Evolutionary conservation across 2,888 invertebrate species (phyloP).

Genomic region (Drosophila nigricruria): DNA sequence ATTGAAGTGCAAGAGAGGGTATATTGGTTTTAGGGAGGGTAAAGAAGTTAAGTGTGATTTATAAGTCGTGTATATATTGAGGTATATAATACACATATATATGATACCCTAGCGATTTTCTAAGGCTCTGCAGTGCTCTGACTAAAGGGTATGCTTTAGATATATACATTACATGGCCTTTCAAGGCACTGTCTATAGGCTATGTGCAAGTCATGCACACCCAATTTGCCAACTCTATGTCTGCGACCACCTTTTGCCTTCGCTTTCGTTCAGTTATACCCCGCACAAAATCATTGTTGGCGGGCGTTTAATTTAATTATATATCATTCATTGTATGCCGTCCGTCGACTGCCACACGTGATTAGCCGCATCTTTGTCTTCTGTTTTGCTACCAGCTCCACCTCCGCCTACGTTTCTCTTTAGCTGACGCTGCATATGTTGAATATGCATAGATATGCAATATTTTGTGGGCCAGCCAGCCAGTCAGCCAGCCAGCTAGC

Average conservation of each 20-base stretch:
- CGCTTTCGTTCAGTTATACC: neutral
- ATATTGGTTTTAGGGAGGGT: neutral
- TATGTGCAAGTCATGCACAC: neutral
- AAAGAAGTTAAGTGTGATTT: neutral
- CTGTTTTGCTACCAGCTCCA: slow-evolving; percentile 35
- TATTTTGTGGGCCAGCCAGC: slow-evolving; percentile 40
- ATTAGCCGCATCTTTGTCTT: slow-evolving; percentile 68
- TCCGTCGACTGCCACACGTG: slow-evolving; percentile 62
- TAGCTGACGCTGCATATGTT: slow-evolving; percentile 34
- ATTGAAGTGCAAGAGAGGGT: neutral
- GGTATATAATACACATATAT: no score
- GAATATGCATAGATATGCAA: slow-evolving; percentile 66
- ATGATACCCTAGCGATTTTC: no score
- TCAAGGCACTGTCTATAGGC: neutral
- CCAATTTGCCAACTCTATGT: neutral
- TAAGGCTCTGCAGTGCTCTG: no score
- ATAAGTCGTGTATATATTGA: neutral
- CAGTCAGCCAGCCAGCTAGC: slow-evolving; percentile 32
- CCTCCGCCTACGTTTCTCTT: neutral
- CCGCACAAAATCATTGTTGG: slow-evolving; percentile 16
- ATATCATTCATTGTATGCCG: slow-evolving; percentile 48
- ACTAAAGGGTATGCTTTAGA: neutral
- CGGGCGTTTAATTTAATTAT: slow-evolving; percentile 65
- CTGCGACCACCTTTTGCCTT: neutral
- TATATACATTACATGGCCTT: no score